Conservation (phyloP, 1,140 invertebrate species). For the Bombus ignitus region DNA sequence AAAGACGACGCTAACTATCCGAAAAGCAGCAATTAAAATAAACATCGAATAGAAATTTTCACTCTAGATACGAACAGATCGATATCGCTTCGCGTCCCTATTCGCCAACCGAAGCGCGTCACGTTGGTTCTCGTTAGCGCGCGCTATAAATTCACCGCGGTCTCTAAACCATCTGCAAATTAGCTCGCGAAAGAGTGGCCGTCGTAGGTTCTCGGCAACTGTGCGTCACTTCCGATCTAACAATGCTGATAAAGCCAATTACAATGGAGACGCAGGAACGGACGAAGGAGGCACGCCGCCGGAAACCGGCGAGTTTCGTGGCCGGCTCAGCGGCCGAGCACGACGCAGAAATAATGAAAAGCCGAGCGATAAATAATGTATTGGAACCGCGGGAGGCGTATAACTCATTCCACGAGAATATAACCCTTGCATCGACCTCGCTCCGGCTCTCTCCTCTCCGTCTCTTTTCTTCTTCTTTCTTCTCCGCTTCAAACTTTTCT, state of each 20-base stretch:
- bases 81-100: too few relatives aligned
- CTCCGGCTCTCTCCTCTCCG: slow-evolving; percentile 9
- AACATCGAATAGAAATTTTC: too few relatives aligned
- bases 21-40: too few relatives aligned
- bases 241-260: slow-evolving; percentile 31
- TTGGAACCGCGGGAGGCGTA: slow-evolving; percentile 80
- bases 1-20: too few relatives aligned
- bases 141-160: background rate
- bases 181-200: background rate
- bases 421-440: slow-evolving; percentile 62
- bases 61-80: too few relatives aligned
- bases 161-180: background rate
- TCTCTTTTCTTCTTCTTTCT: background rate
- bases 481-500: background rate
- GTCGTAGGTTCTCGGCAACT: background rate
- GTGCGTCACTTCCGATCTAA: background rate
- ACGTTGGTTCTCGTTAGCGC: background rate
- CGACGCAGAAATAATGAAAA: slow-evolving; percentile 80
- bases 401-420: slow-evolving; percentile 78
- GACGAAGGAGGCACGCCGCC: slow-evolving; percentile 8
- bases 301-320: slow-evolving; percentile 54
- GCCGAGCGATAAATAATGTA: slow-evolving; percentile 81
- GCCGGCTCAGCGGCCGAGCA: slow-evolving; percentile 31
- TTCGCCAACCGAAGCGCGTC: too few relatives aligned
- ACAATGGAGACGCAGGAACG: background rate